A percentile compares a stretch with the other conserved stretches of the same genome.
These are phyloP conservation scores for Proctacanthus coquilletti DNA, from an alignment of 1,140 invertebrate genomes.

Conservation along the genomic window DNA sequence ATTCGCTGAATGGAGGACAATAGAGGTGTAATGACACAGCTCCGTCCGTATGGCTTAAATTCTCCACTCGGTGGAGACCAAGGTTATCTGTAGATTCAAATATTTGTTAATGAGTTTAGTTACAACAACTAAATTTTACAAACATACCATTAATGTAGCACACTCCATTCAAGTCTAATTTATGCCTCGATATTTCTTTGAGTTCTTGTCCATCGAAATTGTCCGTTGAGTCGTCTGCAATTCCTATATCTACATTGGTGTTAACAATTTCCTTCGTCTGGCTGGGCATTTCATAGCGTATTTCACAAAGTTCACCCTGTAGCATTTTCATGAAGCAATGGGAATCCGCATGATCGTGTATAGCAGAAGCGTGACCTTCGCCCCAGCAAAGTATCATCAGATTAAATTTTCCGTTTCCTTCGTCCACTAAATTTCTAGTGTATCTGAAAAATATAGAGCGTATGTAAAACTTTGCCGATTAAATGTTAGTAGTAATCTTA, in stretches of 20 bases:
- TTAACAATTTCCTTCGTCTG: constrained; percentile 7
- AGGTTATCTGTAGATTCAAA: constrained; percentile 54
- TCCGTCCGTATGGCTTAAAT: constrained; percentile 71
- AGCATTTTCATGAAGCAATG: constrained; percentile 96
- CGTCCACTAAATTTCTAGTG: constrained; percentile 84
- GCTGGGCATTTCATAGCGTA: constrained; percentile 31
- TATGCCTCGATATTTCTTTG: constrained; percentile 44
- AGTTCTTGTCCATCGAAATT: constrained; percentile 24
- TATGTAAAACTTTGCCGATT: constrained; percentile 1
- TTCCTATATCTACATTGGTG: constrained; percentile 4
- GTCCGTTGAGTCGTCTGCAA: constrained; percentile 7
- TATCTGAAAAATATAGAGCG: constrained; percentile 43
- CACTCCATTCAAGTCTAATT: constrained; percentile 58
- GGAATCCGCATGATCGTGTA: constrained; percentile 91
- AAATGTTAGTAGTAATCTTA: too few relatives aligned
- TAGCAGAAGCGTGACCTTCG: constrained; percentile 82
- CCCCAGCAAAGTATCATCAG: constrained; percentile 96
- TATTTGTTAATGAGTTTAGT: constrained; percentile 1
- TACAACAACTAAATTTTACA: background rate
- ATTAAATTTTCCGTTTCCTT: constrained; percentile 95
- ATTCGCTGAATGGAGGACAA: constrained; percentile 81
- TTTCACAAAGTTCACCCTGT: constrained; percentile 53
- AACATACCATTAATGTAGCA: constrained; percentile 89
- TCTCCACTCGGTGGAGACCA: constrained; percentile 92
- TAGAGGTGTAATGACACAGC: constrained; percentile 93